Evolutionary conservation across 2,113 vertebrate species (phyloP), one percentile per base, ranked within the genome.

Genomic region (Eira barbara): DNA sequence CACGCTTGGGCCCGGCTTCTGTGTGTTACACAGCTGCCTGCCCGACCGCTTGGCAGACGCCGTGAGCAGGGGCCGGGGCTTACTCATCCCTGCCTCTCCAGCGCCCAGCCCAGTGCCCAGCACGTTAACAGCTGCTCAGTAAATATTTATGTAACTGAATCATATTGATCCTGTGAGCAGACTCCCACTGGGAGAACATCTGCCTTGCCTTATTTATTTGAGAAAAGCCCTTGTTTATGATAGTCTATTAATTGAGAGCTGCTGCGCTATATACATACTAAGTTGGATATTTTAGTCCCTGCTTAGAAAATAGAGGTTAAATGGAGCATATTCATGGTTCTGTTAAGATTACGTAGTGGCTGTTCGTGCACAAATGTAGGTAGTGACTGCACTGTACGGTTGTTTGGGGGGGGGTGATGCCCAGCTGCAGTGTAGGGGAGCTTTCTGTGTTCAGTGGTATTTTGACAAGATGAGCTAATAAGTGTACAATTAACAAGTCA

Each of bases 391-490:
- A 57, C 96, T 95, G 95, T 78, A 84, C 78, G 89, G 91, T 89
- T 86, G 39, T 73, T 47, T 87, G 91, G 86, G 88, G 18, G 25
- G 20, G 23, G 20, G 1, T 1, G 61, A 63, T 39, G 61, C 84
- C 95, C 96, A 98, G 8, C 91, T 95, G 82, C 96, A 78, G 34
- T 86, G 69, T 36, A 42, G 57, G 87, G 81, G 97, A 85, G 82
- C 61, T 96, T 85, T 93, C 90, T 95, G 79, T 95, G 95, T 93
- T 97, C 94, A 34, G 89, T 92, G 59, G 86, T 94, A 57, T 91
- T 94, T 91, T 98, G 85, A 97, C 34, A 1, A 95, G 88, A 95
- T 98, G 98, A 98, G 67, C 93, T 98, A 98, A 98, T 81, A 79
- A 79, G 91, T 7, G 6, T 96, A 94, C 96, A 98, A 97, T 83